A percentile compares a stretch with the other conserved stretches of the same genome.
These are phyloP conservation scores for Phalanger gymnotis DNA, from an alignment of 2,797 vertebrate species.

Conservation along the genomic window DNA sequence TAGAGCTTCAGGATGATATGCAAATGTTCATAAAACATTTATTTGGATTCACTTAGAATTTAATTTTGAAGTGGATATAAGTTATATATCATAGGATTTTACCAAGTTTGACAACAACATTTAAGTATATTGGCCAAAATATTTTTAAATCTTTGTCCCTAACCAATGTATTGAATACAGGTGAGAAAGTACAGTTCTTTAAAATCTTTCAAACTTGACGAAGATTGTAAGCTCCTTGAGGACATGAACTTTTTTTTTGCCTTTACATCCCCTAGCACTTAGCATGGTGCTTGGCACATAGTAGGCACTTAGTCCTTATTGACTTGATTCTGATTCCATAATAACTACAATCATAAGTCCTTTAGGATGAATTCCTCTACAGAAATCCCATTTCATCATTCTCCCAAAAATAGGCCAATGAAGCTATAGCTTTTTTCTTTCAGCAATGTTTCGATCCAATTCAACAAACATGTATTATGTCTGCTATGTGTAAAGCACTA, in stretches of 20 bases:
- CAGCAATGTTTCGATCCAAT: too few relatives aligned
- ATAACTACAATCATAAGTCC: slow-evolving; percentile 25
- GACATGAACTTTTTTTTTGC: too few relatives aligned
- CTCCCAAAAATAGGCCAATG: not conserved
- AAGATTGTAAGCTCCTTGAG: not conserved
- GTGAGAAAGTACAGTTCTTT: not conserved
- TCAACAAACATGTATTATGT: too few relatives aligned
- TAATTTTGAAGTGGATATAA: slow-evolving; percentile 52
- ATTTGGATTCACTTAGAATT: slow-evolving; percentile 32
- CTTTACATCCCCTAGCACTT: too few relatives aligned
- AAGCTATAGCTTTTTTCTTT: slow-evolving; percentile 34
- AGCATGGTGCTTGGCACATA: too few relatives aligned
- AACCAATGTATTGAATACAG: not conserved
- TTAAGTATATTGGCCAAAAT: not conserved
- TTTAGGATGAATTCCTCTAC: not conserved
- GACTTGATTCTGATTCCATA: not conserved
- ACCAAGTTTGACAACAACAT: not conserved
- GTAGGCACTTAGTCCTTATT: too few relatives aligned
- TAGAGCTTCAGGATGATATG: slow-evolving; percentile 57
- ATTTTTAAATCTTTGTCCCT: slow-evolving; percentile 29
- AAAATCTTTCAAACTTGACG: slow-evolving; percentile 25
- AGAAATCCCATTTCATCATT: not conserved
- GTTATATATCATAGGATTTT: slow-evolving; percentile 22
- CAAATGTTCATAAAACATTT: slow-evolving; percentile 52
- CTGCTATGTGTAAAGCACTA: too few relatives aligned